phyloP scores from a whole-genome alignment of 1,140 invertebrate genomes.

The Lepeophtheirus salmonis region DNA sequence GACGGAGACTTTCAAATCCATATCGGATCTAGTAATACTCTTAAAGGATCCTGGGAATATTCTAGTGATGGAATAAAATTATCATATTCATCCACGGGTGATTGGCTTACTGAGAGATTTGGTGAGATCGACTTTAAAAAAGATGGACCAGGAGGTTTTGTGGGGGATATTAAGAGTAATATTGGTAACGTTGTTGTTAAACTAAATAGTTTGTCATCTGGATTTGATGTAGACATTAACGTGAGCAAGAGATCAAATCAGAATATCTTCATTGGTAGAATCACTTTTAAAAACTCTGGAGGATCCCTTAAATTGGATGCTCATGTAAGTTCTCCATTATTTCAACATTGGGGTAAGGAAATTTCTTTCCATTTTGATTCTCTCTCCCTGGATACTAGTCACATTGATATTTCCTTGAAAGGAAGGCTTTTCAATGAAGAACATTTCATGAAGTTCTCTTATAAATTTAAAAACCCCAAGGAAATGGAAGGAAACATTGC shows the following conservation, averaged over 20 bases:
- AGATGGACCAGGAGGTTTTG: background rate
- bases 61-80: background rate
- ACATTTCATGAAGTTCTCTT: background rate
- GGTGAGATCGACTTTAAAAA: background rate
- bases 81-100: background rate
- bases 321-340: background rate
- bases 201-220: background rate
- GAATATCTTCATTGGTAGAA: background rate
- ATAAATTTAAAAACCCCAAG: background rate
- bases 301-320: background rate
- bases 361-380: background rate
- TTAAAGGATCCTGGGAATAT: background rate
- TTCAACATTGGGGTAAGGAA: background rate
- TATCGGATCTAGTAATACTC: background rate
- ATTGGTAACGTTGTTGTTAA: background rate
- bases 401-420: background rate
- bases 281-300: background rate
- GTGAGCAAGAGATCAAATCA: background rate
- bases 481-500: background rate
- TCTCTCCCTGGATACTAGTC: background rate
- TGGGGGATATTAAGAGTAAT: background rate
- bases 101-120: background rate
- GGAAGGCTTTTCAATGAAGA: background rate
- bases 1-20: background rate
- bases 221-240: background rate